Conservation (phyloP, 1,140 invertebrate species). For the Maconellicoccus hirsutus region DNA sequence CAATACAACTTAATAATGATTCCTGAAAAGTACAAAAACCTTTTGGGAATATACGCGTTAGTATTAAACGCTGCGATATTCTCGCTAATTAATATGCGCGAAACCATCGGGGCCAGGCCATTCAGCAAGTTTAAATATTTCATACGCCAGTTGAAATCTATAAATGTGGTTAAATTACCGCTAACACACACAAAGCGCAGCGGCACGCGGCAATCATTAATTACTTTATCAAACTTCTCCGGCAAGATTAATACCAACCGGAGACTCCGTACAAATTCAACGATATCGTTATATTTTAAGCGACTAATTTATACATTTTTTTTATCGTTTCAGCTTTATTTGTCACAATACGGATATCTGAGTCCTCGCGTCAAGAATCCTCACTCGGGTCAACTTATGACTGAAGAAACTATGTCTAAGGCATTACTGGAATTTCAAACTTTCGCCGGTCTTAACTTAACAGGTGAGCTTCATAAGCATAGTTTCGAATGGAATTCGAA, state of each 20-base stretch:
- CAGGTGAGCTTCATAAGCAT: conserved; percentile 57
- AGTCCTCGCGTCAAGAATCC: conserved; percentile 55
- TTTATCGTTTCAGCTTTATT: conserved; percentile 65
- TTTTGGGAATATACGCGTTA: conserved; percentile 6
- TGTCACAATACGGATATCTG: conserved; percentile 78
- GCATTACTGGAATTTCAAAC: conserved; percentile 78
- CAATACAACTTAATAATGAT: neutral
- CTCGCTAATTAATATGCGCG: conserved; percentile 7
- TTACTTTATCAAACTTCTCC: conserved; percentile 7
- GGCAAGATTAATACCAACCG: neutral
- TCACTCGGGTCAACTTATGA: conserved; percentile 56
- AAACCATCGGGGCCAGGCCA: neutral
- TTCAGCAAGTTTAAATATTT: conserved; percentile 6
- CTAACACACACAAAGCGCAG: neutral
- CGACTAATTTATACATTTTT: no score
- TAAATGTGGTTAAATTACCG: conserved; percentile 9
- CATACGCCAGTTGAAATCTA: conserved; percentile 3
- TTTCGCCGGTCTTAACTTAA: conserved; percentile 75
- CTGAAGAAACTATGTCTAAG: conserved; percentile 50
- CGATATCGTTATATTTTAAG: no score
- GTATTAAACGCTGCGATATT: conserved; percentile 7
- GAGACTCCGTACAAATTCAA: no score
- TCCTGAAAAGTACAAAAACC: neutral
- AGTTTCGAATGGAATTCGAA: no score
- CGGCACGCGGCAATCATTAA: conserved; percentile 1